These are phyloP conservation scores for Pteromalus puparum DNA, from an alignment of 1,140 invertebrate genomes.

Conservation along the genomic window DNA sequence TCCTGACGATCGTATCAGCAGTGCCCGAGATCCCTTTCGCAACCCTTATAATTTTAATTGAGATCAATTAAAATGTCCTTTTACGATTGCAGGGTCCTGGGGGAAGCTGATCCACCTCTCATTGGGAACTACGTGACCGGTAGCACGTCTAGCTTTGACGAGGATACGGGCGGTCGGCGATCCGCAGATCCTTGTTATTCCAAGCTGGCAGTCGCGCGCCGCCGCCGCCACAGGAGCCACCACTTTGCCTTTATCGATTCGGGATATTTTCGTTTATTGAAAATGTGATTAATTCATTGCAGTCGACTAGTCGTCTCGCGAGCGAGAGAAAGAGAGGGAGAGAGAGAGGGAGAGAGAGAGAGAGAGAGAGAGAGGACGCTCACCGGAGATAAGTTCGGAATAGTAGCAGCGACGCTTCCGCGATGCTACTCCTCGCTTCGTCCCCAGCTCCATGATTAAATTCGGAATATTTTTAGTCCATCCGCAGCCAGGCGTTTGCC, in stretches of 20 bases:
- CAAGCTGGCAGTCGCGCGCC: constrained; percentile 36
- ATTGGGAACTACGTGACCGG: constrained; percentile 60
- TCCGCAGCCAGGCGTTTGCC: neutral
- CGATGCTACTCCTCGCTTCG: neutral
- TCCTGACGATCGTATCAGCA: too few species aligned
- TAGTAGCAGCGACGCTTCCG: constrained; percentile 57
- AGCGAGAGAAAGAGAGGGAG: neutral
- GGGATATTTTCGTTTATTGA: constrained; percentile 1
- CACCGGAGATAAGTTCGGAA: constrained; percentile 57
- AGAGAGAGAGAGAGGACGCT: neutral
- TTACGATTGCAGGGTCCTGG: constrained; percentile 78
- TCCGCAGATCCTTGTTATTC: constrained; percentile 64
- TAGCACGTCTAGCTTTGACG: neutral
- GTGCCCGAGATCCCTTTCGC: neutral
- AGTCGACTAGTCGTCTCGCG: neutral
- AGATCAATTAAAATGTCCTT: constrained; percentile 45
- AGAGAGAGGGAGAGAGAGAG: neutral
- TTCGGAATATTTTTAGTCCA: neutral
- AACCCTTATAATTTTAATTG: neutral
- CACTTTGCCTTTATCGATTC: constrained; percentile 48
- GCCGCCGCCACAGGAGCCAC: neutral
- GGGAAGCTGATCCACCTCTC: constrained; percentile 78
- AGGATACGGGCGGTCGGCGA: constrained; percentile 17
- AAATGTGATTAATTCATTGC: constrained; percentile 7
- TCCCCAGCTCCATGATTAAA: neutral